phyloP scores from a whole-genome alignment of 1,140 invertebrate species.

The Heliconius nattereri region DNA sequence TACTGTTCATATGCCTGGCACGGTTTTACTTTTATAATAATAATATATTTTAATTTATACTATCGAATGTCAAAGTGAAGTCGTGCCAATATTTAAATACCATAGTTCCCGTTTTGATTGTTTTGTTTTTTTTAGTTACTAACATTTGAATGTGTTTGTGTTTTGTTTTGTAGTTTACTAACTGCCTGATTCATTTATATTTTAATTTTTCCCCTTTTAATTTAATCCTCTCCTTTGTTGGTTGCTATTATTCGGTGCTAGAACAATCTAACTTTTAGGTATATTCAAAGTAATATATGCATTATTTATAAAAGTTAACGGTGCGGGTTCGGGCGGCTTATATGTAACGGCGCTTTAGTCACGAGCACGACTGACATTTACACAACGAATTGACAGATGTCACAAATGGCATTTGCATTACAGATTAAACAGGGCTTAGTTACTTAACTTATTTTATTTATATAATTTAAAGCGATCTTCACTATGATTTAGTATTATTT shows the following conservation, averaged over 20 bases:
- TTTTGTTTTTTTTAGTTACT: slow-evolving; percentile 49
- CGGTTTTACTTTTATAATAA: slow-evolving; percentile 46
- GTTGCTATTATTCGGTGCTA: slow-evolving; percentile 76
- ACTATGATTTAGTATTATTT: slow-evolving; percentile 33
- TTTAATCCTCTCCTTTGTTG: slow-evolving; percentile 52
- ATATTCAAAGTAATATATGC: slow-evolving; percentile 57
- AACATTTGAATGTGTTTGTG: slow-evolving; percentile 62
- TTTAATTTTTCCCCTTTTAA: slow-evolving; percentile 48
- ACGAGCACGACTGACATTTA: slow-evolving; percentile 50
- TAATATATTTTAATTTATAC: slow-evolving; percentile 34
- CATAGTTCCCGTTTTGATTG: slow-evolving; percentile 51
- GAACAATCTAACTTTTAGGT: slow-evolving; percentile 64
- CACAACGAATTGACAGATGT: slow-evolving; percentile 68
- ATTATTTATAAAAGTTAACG: slow-evolving; percentile 52
- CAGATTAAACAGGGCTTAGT: slow-evolving; percentile 46
- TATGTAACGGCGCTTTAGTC: slow-evolving; percentile 50
- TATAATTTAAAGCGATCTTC: slow-evolving; percentile 52
- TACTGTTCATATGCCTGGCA: slow-evolving; percentile 29
- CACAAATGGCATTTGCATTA: slow-evolving; percentile 63
- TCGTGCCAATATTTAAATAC: slow-evolving; percentile 49
- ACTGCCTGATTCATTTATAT: slow-evolving; percentile 63
- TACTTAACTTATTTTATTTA: slow-evolving; percentile 59
- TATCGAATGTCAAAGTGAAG: slow-evolving; percentile 46
- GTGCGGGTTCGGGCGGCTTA: slow-evolving; percentile 47
- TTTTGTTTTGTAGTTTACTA: slow-evolving; percentile 69